These are phyloP conservation scores for Cladopsammia gracilis DNA, from an alignment of 64 coral and sea anemone species.

Conservation along the genomic window DNA sequence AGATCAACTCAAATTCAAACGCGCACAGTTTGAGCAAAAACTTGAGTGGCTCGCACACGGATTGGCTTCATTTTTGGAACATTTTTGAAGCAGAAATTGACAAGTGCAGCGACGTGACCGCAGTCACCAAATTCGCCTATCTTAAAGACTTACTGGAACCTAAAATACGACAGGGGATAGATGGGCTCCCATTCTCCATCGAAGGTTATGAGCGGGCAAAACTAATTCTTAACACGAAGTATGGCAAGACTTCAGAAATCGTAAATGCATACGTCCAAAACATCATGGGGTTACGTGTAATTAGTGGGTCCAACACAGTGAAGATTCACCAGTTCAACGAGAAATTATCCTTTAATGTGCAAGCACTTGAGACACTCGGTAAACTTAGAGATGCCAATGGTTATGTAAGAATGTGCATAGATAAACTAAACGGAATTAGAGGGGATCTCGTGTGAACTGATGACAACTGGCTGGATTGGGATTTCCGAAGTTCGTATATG, in stretches of 20 bases:
- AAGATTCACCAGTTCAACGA: conserved; percentile 34
- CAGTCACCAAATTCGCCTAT: conserved; percentile 61
- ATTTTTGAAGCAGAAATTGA: conserved; percentile 62
- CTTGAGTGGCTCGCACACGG: neutral
- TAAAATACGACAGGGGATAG: conserved; percentile 37
- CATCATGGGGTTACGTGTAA: conserved; percentile 15
- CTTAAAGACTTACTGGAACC: conserved; percentile 49
- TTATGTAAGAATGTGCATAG: conserved; percentile 34
- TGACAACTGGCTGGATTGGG: conserved; percentile 27
- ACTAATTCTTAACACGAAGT: conserved; percentile 44
- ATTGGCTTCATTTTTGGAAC: conserved; percentile 20
- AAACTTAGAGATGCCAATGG: conserved; percentile 31
- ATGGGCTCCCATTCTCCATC: conserved; percentile 43
- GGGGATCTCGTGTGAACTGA: conserved; percentile 36
- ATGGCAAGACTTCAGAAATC: conserved; percentile 46
- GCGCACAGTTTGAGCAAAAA: too few relatives aligned
- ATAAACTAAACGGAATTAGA: conserved; percentile 46
- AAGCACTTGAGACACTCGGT: conserved; percentile 39
- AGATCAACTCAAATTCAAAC: too few relatives aligned
- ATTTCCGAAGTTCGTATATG: neutral
- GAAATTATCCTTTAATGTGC: neutral
- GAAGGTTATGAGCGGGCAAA: conserved; percentile 53
- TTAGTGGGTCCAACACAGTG: neutral
- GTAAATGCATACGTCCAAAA: conserved; percentile 42
- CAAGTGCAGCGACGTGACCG: conserved; percentile 24